phyloP scores from a whole-genome alignment of 1,140 invertebrate species.

The Drosophila aff. region DNA sequence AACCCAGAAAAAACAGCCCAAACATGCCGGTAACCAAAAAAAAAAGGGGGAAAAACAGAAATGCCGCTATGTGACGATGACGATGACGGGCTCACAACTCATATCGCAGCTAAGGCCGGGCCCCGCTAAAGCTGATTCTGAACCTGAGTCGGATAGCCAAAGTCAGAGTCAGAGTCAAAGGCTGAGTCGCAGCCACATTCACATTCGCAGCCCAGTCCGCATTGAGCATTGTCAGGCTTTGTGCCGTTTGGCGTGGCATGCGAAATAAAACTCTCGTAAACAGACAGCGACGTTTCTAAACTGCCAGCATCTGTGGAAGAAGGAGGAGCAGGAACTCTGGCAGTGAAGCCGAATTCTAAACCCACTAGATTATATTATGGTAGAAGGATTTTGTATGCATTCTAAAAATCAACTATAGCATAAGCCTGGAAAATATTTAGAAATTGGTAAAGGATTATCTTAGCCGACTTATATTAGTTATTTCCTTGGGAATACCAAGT shows the following conservation, averaged over 20 bases:
- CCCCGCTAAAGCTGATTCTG: constrained; percentile 19
- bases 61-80: constrained; percentile 72
- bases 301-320: constrained; percentile 46
- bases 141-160: constrained; percentile 35
- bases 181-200: constrained; percentile 46
- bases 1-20: constrained; percentile 58
- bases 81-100: constrained; percentile 63
- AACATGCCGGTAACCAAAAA: constrained; percentile 32
- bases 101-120: constrained; percentile 57
- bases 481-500: not conserved
- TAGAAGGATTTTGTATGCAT: too few species aligned
- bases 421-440: not conserved
- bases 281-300: constrained; percentile 74
- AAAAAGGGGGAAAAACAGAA: constrained; percentile 34
- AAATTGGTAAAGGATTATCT: not conserved
- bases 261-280: constrained; percentile 81
- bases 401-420: not conserved
- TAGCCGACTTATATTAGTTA: not conserved
- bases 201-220: constrained; percentile 22
- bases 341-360: not conserved
- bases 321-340: constrained; percentile 9
- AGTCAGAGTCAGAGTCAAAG: constrained; percentile 32
- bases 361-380: constrained; percentile 13
- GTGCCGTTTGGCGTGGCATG: constrained; percentile 72
- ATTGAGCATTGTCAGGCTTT: constrained; percentile 75